Conservation (phyloP, 2,888 invertebrate genomes). For the Drosophila neutralis region DNA sequence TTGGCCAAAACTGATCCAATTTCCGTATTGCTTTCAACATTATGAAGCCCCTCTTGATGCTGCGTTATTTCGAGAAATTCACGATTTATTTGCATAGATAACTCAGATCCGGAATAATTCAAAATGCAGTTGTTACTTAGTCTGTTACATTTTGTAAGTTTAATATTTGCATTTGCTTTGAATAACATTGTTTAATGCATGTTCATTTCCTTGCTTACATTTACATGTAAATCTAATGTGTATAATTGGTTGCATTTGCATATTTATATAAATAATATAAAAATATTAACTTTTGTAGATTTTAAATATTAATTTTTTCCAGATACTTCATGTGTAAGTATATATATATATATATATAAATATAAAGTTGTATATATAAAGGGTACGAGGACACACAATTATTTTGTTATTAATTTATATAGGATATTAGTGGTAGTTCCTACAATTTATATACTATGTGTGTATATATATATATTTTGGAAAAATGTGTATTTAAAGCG, state of each 20-base stretch:
- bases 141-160: conserved; percentile 35
- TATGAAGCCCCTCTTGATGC: accelerated
- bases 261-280: conserved; percentile 40
- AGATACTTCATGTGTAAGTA: conserved; percentile 27
- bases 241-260: conserved; percentile 41
- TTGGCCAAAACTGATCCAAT: not conserved
- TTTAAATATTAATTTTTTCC: conserved; percentile 7
- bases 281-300: conserved; percentile 26
- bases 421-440: not conserved
- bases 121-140: not conserved
- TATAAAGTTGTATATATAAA: not conserved
- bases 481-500: conserved; percentile 51
- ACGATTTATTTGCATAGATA: not conserved
- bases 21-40: not conserved
- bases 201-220: conserved; percentile 21
- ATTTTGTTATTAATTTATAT: not conserved
- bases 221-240: conserved; percentile 40
- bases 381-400: not conserved
- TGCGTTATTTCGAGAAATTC: not conserved
- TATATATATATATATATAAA: conserved; percentile 1
- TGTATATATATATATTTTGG: conserved; percentile 25
- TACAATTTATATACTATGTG: conserved; percentile 6
- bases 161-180: conserved; percentile 37
- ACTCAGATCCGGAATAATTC: not conserved
- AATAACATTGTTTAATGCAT: conserved; percentile 41